phyloP scores from a whole-genome alignment of 2,888 invertebrate genomes.

The Drepana falcataria region DNA sequence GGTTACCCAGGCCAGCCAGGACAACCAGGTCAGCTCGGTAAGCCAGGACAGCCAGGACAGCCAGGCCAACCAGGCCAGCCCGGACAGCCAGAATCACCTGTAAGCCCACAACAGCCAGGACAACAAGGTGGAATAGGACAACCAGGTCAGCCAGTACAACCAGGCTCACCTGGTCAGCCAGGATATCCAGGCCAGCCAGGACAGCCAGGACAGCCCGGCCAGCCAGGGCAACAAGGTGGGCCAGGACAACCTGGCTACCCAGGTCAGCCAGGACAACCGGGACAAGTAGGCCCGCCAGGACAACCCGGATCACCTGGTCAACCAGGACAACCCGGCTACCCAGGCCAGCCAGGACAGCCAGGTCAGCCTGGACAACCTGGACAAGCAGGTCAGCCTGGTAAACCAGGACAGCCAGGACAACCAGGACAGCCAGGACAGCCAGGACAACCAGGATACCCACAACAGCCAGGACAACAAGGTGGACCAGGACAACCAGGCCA shows the following conservation, averaged over 20 bases:
- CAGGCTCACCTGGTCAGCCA: conserved; percentile 36
- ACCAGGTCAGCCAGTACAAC: conserved; percentile 14
- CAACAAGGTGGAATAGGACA: conserved; percentile 13
- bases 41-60: conserved; percentile 13
- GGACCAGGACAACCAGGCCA: too few relatives aligned
- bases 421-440: conserved; percentile 35
- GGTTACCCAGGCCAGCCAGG: too few relatives aligned
- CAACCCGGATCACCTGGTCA: conserved; percentile 21
- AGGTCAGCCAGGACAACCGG: conserved; percentile 10
- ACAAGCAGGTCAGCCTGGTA: conserved; percentile 59
- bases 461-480: conserved; percentile 28
- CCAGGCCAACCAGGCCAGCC: conserved; percentile 13
- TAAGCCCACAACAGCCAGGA: conserved; percentile 20
- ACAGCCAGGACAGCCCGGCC: conserved; percentile 17
- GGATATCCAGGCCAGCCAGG: conserved; percentile 15
- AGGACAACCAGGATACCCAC: conserved; percentile 6
- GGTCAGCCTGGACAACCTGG: conserved; percentile 41
- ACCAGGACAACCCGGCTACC: conserved; percentile 25
- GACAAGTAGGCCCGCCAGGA: conserved; percentile 19
- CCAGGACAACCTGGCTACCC: conserved; percentile 21
- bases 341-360: conserved; percentile 31
- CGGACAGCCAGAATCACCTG: conserved; percentile 11
- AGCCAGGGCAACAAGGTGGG: conserved; percentile 14
- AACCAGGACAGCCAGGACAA: conserved; percentile 50
- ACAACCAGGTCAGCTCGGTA: too few relatives aligned